Conservation (phyloP, 1,140 invertebrate species). For the Coptotermes formosanus region DNA sequence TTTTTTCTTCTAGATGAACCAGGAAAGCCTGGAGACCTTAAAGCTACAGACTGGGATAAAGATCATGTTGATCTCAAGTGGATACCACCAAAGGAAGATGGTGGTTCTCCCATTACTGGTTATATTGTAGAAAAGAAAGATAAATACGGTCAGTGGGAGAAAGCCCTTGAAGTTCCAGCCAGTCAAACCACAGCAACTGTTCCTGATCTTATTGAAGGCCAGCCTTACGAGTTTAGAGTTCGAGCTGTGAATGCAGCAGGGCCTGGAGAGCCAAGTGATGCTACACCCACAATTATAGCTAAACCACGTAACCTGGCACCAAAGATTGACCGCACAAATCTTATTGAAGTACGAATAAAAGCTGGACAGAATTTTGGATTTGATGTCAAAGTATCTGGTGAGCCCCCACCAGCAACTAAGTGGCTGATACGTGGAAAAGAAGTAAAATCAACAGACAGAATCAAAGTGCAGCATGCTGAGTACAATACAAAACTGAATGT, state of each 20-base stretch:
- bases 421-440: constrained; percentile 79
- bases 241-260: constrained; percentile 90
- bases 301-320: constrained; percentile 85
- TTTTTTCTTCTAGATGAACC: constrained; percentile 71
- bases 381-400: constrained; percentile 81
- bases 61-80: constrained; percentile 90
- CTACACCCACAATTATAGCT: constrained; percentile 83
- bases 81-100: constrained; percentile 77
- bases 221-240: constrained; percentile 88
- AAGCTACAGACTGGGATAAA: constrained; percentile 94
- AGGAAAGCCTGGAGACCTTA: constrained; percentile 85
- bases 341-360: constrained; percentile 82
- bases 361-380: constrained; percentile 84
- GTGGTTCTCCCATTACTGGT: constrained; percentile 81
- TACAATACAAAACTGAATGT: constrained; percentile 89
- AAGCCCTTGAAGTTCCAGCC: constrained; percentile 79
- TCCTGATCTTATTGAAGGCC: constrained; percentile 85
- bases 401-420: constrained; percentile 85
- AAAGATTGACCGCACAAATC: constrained; percentile 83
- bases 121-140: constrained; percentile 93
- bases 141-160: constrained; percentile 93
- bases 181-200: constrained; percentile 80
- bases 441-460: constrained; percentile 65
- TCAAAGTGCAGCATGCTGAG: constrained; percentile 77
- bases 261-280: constrained; percentile 85